Conservation (phyloP, 2,888 invertebrate species). For the Trimorus sp. region DNA sequence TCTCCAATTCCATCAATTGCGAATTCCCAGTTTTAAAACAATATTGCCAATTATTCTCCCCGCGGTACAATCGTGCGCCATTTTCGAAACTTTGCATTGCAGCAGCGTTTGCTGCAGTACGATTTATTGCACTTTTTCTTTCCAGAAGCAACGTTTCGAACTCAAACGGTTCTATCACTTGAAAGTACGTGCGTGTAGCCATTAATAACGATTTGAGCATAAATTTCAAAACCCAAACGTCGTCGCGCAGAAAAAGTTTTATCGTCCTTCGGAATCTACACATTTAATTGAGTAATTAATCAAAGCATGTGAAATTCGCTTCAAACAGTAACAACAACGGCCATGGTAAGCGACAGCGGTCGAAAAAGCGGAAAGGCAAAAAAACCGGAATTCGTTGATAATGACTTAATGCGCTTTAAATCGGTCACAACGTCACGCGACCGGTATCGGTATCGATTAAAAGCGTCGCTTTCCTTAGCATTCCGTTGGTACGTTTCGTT, state of each 20-base stretch:
- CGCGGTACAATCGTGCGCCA: too few relatives aligned
- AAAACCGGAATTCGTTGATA: slow-evolving; percentile 24
- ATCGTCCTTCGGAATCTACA: not conserved
- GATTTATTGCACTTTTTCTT: too few relatives aligned
- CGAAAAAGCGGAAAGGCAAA: slow-evolving; percentile 4
- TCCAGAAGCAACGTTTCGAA: too few relatives aligned
- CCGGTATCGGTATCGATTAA: slow-evolving; percentile 38
- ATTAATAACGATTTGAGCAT: too few relatives aligned
- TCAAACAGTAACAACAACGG: not conserved
- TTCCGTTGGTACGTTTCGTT: slow-evolving; percentile 71
- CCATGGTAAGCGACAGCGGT: not conserved
- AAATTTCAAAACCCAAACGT: too few relatives aligned
- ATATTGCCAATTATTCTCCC: too few relatives aligned
- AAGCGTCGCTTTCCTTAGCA: slow-evolving; percentile 46
- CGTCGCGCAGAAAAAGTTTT: not conserved
- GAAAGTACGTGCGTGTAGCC: too few relatives aligned
- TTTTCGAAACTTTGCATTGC: too few relatives aligned
- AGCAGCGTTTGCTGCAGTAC: too few relatives aligned
- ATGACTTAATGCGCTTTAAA: slow-evolving; percentile 28
- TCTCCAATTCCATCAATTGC: too few relatives aligned
- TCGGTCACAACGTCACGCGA: slow-evolving; percentile 39
- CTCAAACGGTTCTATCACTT: too few relatives aligned
- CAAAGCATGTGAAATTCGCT: not conserved
- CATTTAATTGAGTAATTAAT: slow-evolving; percentile 23
- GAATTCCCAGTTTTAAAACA: too few relatives aligned